Evolutionary conservation across 2,888 invertebrate species (phyloP), one percentile per base, ranked within the genome.

Genomic region (Nymphalis urticae): DNA sequence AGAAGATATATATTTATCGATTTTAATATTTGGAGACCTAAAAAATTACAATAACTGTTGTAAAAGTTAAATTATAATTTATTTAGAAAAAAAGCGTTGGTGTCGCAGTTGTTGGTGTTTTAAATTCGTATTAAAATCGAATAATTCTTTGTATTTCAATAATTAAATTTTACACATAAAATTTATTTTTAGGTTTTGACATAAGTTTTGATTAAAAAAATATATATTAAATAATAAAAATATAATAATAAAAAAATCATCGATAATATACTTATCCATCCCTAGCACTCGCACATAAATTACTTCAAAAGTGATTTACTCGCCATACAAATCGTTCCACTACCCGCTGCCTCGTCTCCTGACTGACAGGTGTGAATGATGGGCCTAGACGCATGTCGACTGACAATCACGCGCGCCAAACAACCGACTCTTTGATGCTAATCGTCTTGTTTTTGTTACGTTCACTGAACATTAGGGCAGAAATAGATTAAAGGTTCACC

Each of bases 301-400:
- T 89, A 90, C 89, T 87, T 87, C 86, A 88, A 85, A 88, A 89
- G 89, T 90, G 89, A 91, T 90, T 90, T 90, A 90, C 88, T 88
- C 82, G 82, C 85, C 81, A 85, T 87, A 88, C 88, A 89, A 89
- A 89, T 83, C 85, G 86, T 82, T 27, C 54, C 42, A 81, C 88
- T 86, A 85, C 86, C 83, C 85, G 81, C 80, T 82, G 82, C 81
- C 85, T 84, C 83, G 87, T 83, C 87, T 84, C 83, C 59, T 36
- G 68, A 56, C 76, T 86, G 89, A 88, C 89, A 88, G 86, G 85
- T 87, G 89, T 88, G 87, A 87, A 79, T 81, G 82, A 84, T 79
- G 70, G 68, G 72, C 80, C 82, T 82, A 84, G 83, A 86, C 85
- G 82, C 80, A 80, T 76, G 84, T 80, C 73, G 79, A 86, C 87